These are phyloP conservation scores for Pegea sp. DNA, from an alignment of 23 tunicate genomes.

Conservation along the genomic window DNA sequence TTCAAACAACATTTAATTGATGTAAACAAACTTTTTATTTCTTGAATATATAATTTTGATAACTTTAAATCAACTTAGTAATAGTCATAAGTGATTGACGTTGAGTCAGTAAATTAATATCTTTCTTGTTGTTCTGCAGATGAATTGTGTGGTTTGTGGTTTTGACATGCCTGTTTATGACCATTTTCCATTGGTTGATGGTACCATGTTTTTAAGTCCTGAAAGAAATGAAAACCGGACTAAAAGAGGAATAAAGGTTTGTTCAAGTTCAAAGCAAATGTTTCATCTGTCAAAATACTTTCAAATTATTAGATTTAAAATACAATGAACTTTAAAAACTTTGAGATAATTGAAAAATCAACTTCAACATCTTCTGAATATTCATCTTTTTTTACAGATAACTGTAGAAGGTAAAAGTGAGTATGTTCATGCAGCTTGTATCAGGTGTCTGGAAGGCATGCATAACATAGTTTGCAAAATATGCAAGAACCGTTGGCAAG, in stretches of 20 bases:
- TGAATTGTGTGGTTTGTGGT: constrained; percentile 77
- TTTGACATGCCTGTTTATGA: constrained; percentile 73
- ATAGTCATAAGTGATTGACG: neutral
- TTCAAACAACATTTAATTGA: no score
- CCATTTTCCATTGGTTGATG: constrained; percentile 90
- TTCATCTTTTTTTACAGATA: constrained; percentile 19
- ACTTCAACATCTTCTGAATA: neutral
- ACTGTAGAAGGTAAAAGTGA: constrained; percentile 63
- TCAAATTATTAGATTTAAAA: no score
- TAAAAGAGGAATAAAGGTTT: constrained; percentile 45
- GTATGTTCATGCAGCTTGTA: constrained; percentile 79
- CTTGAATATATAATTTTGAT: no score
- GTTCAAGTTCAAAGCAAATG: no score
- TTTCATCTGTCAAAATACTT: no score
- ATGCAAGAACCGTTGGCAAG: constrained; percentile 69
- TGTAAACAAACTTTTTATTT: no score
- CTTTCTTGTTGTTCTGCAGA: constrained; percentile 21
- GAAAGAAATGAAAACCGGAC: constrained; percentile 38
- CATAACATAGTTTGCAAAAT: constrained; percentile 55
- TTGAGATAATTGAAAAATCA: no score
- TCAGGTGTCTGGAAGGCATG: constrained; percentile 78
- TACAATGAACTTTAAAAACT: no score
- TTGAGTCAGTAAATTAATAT: neutral
- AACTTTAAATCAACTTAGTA: neutral
- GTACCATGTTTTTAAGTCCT: constrained; percentile 85